phyloP scores from a whole-genome alignment of 1,140 invertebrate genomes.

The Rhagoletis pomonella region DNA sequence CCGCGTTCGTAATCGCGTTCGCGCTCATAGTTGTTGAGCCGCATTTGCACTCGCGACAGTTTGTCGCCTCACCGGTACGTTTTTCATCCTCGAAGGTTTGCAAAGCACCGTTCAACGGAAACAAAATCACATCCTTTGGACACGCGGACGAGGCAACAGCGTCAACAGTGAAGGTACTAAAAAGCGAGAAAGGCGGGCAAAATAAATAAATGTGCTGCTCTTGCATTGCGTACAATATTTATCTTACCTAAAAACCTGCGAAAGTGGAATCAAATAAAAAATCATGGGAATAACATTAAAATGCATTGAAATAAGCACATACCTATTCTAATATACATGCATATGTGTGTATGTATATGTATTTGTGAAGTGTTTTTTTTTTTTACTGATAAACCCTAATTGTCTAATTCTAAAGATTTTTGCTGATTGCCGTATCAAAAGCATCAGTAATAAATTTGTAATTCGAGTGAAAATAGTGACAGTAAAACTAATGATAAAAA shows the following conservation, averaged over 20 bases:
- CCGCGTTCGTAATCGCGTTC: slow-evolving; percentile 37
- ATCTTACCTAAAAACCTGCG: neutral
- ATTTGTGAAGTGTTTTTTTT: too few species aligned
- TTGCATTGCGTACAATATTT: neutral
- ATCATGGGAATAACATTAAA: neutral
- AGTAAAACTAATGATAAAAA: neutral
- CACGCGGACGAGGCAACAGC: slow-evolving; percentile 66
- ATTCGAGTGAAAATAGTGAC: neutral
- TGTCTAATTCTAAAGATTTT: too few species aligned
- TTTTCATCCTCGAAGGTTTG: slow-evolving; percentile 67
- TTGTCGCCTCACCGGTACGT: slow-evolving; percentile 65
- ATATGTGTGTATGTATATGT: too few species aligned
- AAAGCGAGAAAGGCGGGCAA: slow-evolving; percentile 6
- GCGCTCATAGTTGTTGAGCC: slow-evolving; percentile 50
- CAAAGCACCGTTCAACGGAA: slow-evolving; percentile 65
- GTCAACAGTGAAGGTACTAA: slow-evolving; percentile 54
- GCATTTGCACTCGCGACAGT: slow-evolving; percentile 55
- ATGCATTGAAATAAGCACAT: neutral
- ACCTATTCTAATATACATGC: neutral
- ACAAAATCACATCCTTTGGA: slow-evolving; percentile 69
- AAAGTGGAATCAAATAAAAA: slow-evolving; percentile 11
- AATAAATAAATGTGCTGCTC: slow-evolving; percentile 30
- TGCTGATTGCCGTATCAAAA: too few species aligned
- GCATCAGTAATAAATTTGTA: neutral
- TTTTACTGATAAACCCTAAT: neutral